Evolutionary conservation across 2,888 invertebrate genomes (phyloP), one percentile per base, ranked within the genome.

Genomic region (Amblyjoppa fuscipennis): DNA sequence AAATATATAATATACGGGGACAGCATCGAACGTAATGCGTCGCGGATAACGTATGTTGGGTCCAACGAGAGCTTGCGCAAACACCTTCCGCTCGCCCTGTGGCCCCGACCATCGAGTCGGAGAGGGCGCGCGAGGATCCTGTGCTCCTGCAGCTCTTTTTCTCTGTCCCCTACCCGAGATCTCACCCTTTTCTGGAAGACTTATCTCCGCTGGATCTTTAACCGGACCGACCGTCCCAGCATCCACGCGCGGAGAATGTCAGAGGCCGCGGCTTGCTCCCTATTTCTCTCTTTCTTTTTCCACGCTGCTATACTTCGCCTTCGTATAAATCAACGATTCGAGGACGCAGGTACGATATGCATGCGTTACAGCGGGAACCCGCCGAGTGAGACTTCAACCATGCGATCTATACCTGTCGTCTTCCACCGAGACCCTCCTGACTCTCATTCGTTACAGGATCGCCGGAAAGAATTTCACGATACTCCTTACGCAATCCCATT

Each of bases 171-270:
- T 34, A 11, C 53, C 70, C n/a, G 28, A 92, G 90, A 86, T 81
- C 88, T 90, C 88, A 89, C 90, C 87, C 89, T 81, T 82, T 89
- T 88, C 89, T 88, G 88, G 84, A 81, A 88, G 84, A 90, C 90
- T 92, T 92, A 92, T 92, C 92, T 91, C 87, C 89, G 89, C 87
- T 89, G 90, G 90, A 92, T 92, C 92, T 92, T 87, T 69, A 51
- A 78, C 80, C 84, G 88, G 84, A 78, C 87, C n/a, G 38, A 56
- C 68, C 68, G 59, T 20, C 49, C 61, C 69, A 16, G 80, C 53
- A 34, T 84, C 75, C 51, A 66, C 66, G 56, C 56, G 73, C 68
- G 59, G 86, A 86, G 88, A 80, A 82, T 84, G 82, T 86, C 79
- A 73, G 81, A 81, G 64, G 73, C 80, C 61, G 73, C 76, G 56